These are phyloP conservation scores for Ramphastos sulfuratus DNA, from an alignment of 2,113 vertebrate species.

Conservation along the genomic window DNA sequence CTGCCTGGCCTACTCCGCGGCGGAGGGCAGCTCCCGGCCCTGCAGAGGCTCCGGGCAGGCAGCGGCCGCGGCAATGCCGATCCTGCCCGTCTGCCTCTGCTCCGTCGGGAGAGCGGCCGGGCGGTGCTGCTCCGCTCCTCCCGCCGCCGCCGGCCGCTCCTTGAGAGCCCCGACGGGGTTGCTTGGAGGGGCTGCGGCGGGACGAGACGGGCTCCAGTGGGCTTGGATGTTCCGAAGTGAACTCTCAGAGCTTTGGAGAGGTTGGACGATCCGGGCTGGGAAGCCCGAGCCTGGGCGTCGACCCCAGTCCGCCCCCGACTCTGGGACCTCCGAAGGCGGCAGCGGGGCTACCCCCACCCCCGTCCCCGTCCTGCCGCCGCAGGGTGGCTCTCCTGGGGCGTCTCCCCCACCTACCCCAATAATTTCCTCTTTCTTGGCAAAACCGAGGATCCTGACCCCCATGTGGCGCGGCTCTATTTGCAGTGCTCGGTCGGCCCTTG, in stretches of 20 bases:
- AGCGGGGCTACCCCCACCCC: not conserved
- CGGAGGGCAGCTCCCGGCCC: not conserved
- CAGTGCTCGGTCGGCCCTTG: not conserved
- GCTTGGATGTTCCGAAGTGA: not conserved
- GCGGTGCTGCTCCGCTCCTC: not conserved
- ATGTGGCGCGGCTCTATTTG: not conserved
- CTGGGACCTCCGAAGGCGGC: not conserved
- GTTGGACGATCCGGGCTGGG: not conserved
- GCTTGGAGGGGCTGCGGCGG: not conserved
- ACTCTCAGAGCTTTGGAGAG: not conserved
- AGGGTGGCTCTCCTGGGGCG: not conserved
- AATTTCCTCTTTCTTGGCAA: not conserved
- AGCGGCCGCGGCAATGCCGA: not conserved
- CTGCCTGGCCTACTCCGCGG: not conserved
- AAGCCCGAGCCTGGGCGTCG: not conserved
- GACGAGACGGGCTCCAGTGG: not conserved
- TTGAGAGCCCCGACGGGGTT: not conserved
- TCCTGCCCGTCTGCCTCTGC: not conserved
- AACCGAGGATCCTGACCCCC: not conserved
- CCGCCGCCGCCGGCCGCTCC: not conserved
- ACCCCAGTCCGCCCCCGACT: too few species aligned
- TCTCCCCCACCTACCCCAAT: not conserved
- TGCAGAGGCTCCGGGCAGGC: not conserved
- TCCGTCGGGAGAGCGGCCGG: not conserved
- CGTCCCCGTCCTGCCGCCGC: not conserved